Base-by-base conservation (phyloP, 2,888 invertebrate species). In the Buathra laborator region DNA sequence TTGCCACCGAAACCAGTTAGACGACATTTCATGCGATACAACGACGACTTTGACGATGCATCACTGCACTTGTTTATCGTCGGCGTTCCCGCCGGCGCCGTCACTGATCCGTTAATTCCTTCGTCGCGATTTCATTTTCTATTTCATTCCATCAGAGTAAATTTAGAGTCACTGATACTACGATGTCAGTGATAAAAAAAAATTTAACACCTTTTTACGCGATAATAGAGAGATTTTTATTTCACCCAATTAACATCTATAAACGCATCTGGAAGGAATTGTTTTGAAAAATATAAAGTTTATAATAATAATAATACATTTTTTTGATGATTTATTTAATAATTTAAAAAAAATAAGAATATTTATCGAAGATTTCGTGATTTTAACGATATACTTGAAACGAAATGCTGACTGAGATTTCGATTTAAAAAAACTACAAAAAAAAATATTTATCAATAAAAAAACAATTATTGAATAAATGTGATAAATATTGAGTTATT, bases 11-110 rank as follows among this genome's bases (percentile, higher is more conserved):
- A 59, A 10, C 56, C 43, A 37, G 12, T 32, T 24, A 70, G 43
- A 71, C 62, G 62, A 62, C 64, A 51, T 62, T 14, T 51, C 48
- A 7, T 16, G 62, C 62, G 29, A 62, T 78, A 68, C 64, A 51
- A 64, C 66, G 24, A 43, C 29, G 43, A 48, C 62, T 53, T n/a
- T 46, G 46, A 14, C 78, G 48, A 48, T 16, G 71, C 51, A 48
- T 37, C 62, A 51, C 64, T 74, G 43, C 62, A 51, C 64, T 48
- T 77, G 79, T 71, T 71, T 51, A 71, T 12, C 62, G 43, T 10
- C 43, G 19, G 59, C 24, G 59, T 12, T 59, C 29, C 24, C 12
- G 29, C 24, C 24, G 59, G 5, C 29, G 14, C 59, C 24, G 12
- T 29, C 59, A 10, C 59, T 24, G 59, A 59, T 59, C 59, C 29